phyloP scores from a whole-genome alignment of 2,888 invertebrate species.

The Nymphalis polychloros region DNA sequence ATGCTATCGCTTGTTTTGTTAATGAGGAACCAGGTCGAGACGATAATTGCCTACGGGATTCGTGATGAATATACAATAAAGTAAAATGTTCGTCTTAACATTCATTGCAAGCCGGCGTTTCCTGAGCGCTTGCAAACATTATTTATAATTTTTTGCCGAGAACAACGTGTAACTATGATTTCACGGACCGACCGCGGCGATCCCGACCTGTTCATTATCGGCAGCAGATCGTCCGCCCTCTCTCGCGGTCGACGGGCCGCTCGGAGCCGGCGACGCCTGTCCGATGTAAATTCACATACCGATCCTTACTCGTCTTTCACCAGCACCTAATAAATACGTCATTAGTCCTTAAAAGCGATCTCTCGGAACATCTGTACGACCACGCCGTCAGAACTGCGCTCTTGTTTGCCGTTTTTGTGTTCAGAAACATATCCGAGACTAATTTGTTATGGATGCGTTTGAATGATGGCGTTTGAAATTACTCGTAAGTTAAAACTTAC shows the following conservation, averaged over 20 bases:
- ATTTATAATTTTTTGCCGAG: no score
- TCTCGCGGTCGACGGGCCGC: background rate
- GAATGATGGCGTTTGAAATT: background rate
- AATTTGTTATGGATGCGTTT: background rate
- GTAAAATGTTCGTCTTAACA: no score
- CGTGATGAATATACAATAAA: no score
- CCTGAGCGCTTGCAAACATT: no score
- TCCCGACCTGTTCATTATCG: background rate
- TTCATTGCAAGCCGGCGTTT: no score
- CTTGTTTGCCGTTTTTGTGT: background rate
- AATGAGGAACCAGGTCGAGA: no score
- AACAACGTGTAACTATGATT: no score
- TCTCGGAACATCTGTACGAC: conserved; percentile 17
- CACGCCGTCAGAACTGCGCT: background rate
- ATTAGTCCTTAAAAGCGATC: conserved; percentile 33
- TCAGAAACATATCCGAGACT: background rate
- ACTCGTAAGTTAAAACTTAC: background rate
- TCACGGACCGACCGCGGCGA: background rate
- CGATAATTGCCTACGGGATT: no score
- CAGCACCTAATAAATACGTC: conserved; percentile 37
- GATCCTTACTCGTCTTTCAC: conserved; percentile 28
- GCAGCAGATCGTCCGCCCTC: background rate
- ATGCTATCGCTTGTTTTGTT: no score
- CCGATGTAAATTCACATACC: conserved; percentile 32
- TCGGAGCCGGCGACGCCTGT: conserved; percentile 7